Conservation (phyloP, 2,888 invertebrate species). For the Chymomyza caudatula region DNA sequence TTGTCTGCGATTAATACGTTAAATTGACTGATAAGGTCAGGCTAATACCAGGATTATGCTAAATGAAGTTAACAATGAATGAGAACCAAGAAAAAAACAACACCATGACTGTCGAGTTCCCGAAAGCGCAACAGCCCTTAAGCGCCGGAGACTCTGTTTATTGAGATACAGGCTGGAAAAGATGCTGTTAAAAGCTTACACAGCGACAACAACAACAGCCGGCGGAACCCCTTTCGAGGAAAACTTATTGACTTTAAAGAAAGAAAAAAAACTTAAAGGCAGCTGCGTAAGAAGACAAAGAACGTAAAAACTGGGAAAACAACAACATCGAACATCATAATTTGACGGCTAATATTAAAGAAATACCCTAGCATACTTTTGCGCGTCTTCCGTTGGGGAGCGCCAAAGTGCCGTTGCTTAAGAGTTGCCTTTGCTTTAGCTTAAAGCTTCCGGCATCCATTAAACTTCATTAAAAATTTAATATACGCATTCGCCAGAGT, state of each 20-base stretch:
- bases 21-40: too few relatives aligned
- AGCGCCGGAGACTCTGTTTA: not conserved
- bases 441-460: slow-evolving; percentile 75
- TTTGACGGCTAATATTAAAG: not conserved
- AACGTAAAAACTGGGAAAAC: too few relatives aligned
- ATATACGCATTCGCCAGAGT: slow-evolving; percentile 48
- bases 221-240: not conserved
- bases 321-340: not conserved
- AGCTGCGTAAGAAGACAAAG: too few relatives aligned
- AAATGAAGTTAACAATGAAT: not conserved
- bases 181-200: too few relatives aligned
- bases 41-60: not conserved
- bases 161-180: not conserved
- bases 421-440: slow-evolving; percentile 23
- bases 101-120: not conserved
- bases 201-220: not conserved
- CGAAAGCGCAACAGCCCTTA: not conserved
- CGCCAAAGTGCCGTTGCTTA: slow-evolving; percentile 2
- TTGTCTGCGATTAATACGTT: not conserved
- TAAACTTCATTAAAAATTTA: slow-evolving; percentile 77
- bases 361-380: slow-evolving; percentile 3
- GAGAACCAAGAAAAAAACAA: not conserved
- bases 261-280: not conserved
- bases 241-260: not conserved
- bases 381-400: slow-evolving; percentile 13